Evolutionary conservation across 2,113 vertebrate species (phyloP), one percentile per base, ranked within the genome.

Genomic region (Enhydra lutris): DNA sequence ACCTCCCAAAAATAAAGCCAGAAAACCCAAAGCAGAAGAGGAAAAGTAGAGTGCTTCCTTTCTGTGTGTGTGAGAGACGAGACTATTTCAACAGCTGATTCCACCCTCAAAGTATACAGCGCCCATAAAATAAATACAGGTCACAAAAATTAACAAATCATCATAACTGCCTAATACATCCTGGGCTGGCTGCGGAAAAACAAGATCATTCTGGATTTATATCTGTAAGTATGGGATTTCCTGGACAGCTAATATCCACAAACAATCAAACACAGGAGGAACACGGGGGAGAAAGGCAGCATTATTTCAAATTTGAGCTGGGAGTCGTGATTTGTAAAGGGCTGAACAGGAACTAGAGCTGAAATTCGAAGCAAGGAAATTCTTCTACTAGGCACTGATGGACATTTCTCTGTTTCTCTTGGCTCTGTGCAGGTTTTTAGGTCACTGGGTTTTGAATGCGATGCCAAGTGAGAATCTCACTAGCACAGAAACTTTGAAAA

Each of bases 191-290:
- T 98, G 97, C 98, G 98, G 98, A 99, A 99, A 99, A 99, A 98
- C 98, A 99, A 99, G 98, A 98, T 99, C 98, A 98, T 98, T 98
- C 98, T 99, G 98, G 98, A 99, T 99, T 99, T 98, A 98, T 98
- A 98, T 99, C 98, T 99, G 98, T 98, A 98, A 99, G 98, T 98
- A 98, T 99, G 98, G 99, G 98, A 99, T 99, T 99, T 99, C 98
- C 99, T 99, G 98, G 98, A 99, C 98, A 98, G 98, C 98, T 99
- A 99, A 99, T 99, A 99, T 98, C 98, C 98, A 99, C 98, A 99
- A 99, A 98, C 98, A 99, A 99, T 99, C 98, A 98, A 98, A 98
- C 98, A 98, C 97, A 92, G 96, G 98, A 98, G 98, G 98, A 98
- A 97, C 98, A 98, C 71, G 97, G 98, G 98, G 95, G 79, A 97